Evolutionary conservation across 2,797 vertebrate species (phyloP).

Genomic region (Channallabes apus): DNA sequence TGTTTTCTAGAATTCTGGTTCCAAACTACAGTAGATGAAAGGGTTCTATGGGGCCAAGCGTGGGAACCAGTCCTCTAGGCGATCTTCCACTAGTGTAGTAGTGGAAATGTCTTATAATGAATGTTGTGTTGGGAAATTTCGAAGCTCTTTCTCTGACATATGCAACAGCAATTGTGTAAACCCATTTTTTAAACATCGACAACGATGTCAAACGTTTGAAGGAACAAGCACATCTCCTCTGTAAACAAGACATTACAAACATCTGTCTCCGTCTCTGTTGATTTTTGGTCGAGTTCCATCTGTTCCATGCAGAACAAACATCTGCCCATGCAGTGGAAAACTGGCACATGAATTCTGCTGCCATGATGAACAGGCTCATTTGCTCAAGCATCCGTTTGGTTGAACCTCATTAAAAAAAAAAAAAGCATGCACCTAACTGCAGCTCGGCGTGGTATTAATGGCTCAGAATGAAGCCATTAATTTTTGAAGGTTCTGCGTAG

Average conservation of each 20-base stretch:
- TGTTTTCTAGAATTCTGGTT: not conserved
- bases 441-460: slow-evolving; percentile 71
- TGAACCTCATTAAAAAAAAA: slow-evolving; percentile 30
- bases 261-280: slow-evolving; percentile 19
- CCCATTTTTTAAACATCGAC: slow-evolving; percentile 9
- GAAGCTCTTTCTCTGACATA: not conserved
- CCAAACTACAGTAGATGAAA: not conserved
- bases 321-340: slow-evolving; percentile 34
- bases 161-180: slow-evolving; percentile 38
- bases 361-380: slow-evolving; percentile 38
- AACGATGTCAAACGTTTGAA: not conserved
- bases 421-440: slow-evolving; percentile 57
- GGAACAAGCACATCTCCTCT: not conserved
- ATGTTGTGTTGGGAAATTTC: not conserved
- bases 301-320: slow-evolving; percentile 47
- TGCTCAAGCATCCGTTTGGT: slow-evolving; percentile 24
- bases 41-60: not conserved
- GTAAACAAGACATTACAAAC: slow-evolving; percentile 36
- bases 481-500: slow-evolving; percentile 74
- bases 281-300: slow-evolving; percentile 39
- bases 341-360: slow-evolving; percentile 25
- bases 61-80: not conserved
- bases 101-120: not conserved
- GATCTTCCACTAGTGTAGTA: not conserved
- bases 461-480: slow-evolving; percentile 73